phyloP scores from a whole-genome alignment of 2,888 invertebrate species.

The Cyrtodaria siliqua region DNA sequence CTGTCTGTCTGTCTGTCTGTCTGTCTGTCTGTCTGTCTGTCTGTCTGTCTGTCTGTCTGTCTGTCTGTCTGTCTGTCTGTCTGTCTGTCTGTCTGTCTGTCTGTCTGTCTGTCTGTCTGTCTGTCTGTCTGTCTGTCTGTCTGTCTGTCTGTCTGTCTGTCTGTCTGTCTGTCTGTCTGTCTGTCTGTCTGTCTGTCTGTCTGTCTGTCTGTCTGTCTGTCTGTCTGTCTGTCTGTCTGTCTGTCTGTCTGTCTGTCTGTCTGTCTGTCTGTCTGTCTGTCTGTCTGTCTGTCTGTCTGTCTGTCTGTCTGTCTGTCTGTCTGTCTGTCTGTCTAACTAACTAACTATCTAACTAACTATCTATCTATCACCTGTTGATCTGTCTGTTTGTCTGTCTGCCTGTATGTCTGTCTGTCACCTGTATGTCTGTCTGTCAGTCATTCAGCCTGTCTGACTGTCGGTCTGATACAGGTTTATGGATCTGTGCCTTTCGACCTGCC shows the following conservation, averaged over 20 bases:
- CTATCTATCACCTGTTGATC: too few relatives aligned
- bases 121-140: constrained; percentile 3
- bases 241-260: constrained; percentile 3
- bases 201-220: constrained; percentile 3
- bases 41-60: constrained; percentile 3
- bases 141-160: constrained; percentile 3
- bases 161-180: constrained; percentile 3
- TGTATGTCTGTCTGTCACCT: too few relatives aligned
- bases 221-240: constrained; percentile 3
- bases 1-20: constrained; percentile 3
- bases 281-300: too few relatives aligned
- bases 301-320: too few relatives aligned
- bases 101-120: constrained; percentile 3
- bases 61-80: constrained; percentile 3
- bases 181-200: constrained; percentile 3
- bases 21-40: constrained; percentile 3
- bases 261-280: constrained; percentile 3
- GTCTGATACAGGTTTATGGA: too few relatives aligned
- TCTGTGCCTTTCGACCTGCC: too few relatives aligned
- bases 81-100: constrained; percentile 3
- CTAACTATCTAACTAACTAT: neutral
- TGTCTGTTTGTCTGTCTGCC: too few relatives aligned
- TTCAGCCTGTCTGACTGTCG: too few relatives aligned
- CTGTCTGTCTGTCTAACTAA: too few relatives aligned
- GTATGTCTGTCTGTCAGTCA: too few relatives aligned